phyloP scores from a whole-genome alignment of 23 tunicate genomes.

The Corella eumyota region DNA sequence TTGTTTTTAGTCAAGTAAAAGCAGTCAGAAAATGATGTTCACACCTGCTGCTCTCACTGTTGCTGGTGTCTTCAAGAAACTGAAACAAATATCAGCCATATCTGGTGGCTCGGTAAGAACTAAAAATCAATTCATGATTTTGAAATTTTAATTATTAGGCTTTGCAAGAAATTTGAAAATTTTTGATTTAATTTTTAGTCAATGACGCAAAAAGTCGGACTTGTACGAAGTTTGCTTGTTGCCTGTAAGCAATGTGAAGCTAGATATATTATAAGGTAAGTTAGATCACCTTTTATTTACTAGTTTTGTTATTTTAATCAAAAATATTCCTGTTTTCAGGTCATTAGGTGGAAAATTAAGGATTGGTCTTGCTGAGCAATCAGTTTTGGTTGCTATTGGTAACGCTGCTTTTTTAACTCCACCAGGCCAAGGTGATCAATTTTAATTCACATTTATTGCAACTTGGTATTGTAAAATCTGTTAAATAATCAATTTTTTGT shows the following conservation, averaged over 20 bases:
- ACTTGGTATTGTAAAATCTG: neutral
- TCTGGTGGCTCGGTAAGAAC: constrained; percentile 60
- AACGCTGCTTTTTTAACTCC: constrained; percentile 77
- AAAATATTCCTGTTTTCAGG: constrained; percentile 20
- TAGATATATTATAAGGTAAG: constrained; percentile 57
- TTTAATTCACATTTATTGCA: neutral
- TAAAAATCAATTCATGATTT: too few relatives aligned
- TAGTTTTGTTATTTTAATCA: neutral
- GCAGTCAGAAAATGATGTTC: constrained; percentile 93
- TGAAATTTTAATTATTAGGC: too few relatives aligned
- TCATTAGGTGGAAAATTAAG: constrained; percentile 89
- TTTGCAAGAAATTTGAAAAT: neutral
- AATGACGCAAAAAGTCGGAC: constrained; percentile 62
- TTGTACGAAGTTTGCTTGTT: constrained; percentile 72
- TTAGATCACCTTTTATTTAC: neutral
- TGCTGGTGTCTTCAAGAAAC: constrained; percentile 58
- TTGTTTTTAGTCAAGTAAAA: constrained; percentile 39
- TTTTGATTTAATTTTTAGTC: constrained; percentile 33
- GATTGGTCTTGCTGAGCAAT: constrained; percentile 93
- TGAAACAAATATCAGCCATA: constrained; percentile 82
- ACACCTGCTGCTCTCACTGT: constrained; percentile 76
- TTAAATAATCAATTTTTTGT: constrained; percentile 1
- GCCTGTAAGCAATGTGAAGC: constrained; percentile 94
- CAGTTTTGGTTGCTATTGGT: constrained; percentile 85
- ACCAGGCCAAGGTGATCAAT: constrained; percentile 66